phyloP scores from a whole-genome alignment of 2,888 invertebrate species.

The Tillus elongatus region DNA sequence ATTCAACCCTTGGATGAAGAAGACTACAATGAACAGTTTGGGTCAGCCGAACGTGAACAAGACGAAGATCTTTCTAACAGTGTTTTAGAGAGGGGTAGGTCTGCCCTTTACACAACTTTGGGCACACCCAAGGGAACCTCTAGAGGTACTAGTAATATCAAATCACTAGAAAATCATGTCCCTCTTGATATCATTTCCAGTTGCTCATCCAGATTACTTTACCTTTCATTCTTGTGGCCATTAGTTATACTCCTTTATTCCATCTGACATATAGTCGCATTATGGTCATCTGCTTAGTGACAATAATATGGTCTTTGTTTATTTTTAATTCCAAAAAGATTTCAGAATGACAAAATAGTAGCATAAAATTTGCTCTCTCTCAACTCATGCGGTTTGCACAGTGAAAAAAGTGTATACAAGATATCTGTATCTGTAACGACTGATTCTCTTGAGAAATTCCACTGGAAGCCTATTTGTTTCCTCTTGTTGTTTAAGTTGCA shows the following conservation, averaged over 20 bases:
- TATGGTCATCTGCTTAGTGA: constrained; percentile 32
- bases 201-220: constrained; percentile 16
- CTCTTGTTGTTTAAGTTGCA: too few species aligned
- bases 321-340: too few species aligned
- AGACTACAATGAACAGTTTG: constrained; percentile 57
- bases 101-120: constrained; percentile 17
- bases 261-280: constrained; percentile 24
- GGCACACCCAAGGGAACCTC: constrained; percentile 18
- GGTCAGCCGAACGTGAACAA: constrained; percentile 62
- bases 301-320: constrained; percentile 30
- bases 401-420: too few species aligned
- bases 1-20: constrained; percentile 45
- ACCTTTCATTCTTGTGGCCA: constrained; percentile 11
- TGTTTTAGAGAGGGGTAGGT: constrained; percentile 22
- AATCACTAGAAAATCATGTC: constrained; percentile 32
- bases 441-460: too few species aligned
- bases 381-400: too few species aligned
- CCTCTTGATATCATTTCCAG: constrained; percentile 27
- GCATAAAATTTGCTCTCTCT: too few species aligned
- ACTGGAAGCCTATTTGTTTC: too few species aligned
- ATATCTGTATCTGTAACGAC: too few species aligned
- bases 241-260: constrained; percentile 20
- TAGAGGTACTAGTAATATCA: constrained; percentile 20
- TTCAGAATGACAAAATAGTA: too few species aligned
- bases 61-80: constrained; percentile 48